Base-by-base conservation (phyloP, 2,888 invertebrate genomes). In the Oligia fasciuncula region DNA sequence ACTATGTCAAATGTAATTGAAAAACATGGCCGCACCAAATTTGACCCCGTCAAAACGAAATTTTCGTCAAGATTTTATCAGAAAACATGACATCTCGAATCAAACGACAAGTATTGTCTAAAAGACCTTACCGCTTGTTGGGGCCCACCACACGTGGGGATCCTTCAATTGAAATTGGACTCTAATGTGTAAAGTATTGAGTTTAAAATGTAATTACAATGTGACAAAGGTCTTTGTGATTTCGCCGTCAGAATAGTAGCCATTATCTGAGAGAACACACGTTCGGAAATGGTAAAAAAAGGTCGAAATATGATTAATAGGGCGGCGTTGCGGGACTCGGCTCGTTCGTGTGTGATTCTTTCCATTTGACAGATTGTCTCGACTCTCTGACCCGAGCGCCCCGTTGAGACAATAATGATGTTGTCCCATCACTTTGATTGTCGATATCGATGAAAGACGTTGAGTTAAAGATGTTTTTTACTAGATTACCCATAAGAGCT, bases 361-460 rank as follows among this genome's bases (percentile, higher is more conserved):
- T 95, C 94, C 93, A 92, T 95, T 95, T 97, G 97, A 97, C 97
- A 96, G 96, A 97, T 97, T 96, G 97, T 96, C 96, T 96, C 96
- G 94, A 92, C 95, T 95, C 94, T 95, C 93, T 96, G 96, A 95
- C 96, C 96, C 92, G 92, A 95, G 96, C 96, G 92, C 96, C 96
- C 96, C 95, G 95, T 91, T 91, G 96, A 91, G 96, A 93, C 93
- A 91, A 91, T 95, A 94, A 95, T 95, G 95, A 95, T 93, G 96
- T 92, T 93, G 93, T 92, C 90, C 90, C 91, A 89, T 85, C 88
- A 89, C 90, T 90, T 78, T 4, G 67, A 79, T 79, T 86, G 87
- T 92, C 94, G 94, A 94, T 94, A 93, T 95, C 95, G 95, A 95
- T 92, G 86, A 71, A 75, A 75, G 6, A 4, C 11, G 9, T 54